A percentile compares a stretch with the other conserved stretches of the same genome.
These are phyloP conservation scores for Mesodorylaimus sp. DNA, from an alignment of 2,888 invertebrate species.

Conservation along the genomic window DNA sequence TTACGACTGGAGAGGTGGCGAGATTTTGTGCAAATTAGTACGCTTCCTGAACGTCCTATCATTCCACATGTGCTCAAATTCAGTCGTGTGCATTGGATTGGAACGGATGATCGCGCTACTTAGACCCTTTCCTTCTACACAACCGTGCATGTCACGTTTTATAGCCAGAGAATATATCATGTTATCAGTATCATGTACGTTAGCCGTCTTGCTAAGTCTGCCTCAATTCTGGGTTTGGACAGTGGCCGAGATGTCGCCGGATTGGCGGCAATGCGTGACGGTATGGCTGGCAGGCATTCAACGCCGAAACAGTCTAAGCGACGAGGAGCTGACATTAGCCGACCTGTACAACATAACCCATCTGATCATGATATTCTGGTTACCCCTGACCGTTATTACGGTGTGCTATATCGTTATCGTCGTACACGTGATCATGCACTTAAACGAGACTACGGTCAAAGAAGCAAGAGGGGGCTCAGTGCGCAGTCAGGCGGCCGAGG, in stretches of 20 bases:
- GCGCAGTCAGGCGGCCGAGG: no score
- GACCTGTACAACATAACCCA: not conserved
- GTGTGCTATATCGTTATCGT: not conserved
- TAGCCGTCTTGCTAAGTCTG: not conserved
- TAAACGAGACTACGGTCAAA: not conserved
- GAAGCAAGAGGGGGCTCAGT: no score
- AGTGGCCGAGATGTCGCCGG: not conserved
- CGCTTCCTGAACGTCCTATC: conserved; percentile 1
- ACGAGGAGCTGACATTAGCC: not conserved
- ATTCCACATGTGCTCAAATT: conserved; percentile 4
- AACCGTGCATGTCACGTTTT: no score
- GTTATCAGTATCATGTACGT: no score
- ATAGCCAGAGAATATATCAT: no score
- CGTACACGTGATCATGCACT: not conserved
- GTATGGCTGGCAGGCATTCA: no score
- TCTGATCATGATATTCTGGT: conserved; percentile 2
- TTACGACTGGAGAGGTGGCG: conserved; percentile 1
- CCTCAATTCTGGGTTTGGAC: not conserved
- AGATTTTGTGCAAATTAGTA: not conserved
- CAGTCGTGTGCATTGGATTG: conserved; percentile 1
- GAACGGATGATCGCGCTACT: not conserved
- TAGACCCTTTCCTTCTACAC: not conserved
- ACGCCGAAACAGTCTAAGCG: no score
- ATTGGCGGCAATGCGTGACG: not conserved
- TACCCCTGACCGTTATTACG: not conserved